Conservation (phyloP, 2,888 invertebrate species). For the Xanthorhoe spadicearia region DNA sequence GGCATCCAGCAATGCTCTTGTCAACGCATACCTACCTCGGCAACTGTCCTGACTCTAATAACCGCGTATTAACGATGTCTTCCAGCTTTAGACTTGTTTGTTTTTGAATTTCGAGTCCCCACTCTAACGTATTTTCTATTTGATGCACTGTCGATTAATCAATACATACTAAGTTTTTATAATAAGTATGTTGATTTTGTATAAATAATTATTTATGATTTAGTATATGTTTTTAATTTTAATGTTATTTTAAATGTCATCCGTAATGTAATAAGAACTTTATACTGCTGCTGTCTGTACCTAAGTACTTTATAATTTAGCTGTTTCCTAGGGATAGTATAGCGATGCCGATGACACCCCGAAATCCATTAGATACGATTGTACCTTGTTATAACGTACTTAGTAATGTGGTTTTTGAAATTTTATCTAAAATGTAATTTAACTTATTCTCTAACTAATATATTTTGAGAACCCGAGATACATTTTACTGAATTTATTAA, state of each 20-base stretch:
- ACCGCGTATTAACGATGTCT: not conserved
- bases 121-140: not conserved
- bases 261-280: not conserved
- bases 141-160: slow-evolving; percentile 5
- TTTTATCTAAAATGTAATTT: slow-evolving; percentile 18
- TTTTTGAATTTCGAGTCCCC: not conserved
- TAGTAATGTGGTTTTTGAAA: slow-evolving; percentile 14
- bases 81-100: slow-evolving; percentile 1
- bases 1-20: not conserved
- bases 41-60: not conserved
- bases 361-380: not conserved
- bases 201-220: slow-evolving; percentile 1
- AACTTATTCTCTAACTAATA: slow-evolving; percentile 14
- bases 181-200: slow-evolving; percentile 2
- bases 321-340: not conserved
- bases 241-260: not conserved
- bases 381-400: slow-evolving; percentile 1
- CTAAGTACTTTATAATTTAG: not conserved
- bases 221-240: slow-evolving; percentile 18
- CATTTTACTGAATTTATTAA: slow-evolving; percentile 22
- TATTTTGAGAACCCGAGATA: slow-evolving; percentile 10
- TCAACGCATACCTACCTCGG: not conserved
- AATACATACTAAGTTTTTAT: slow-evolving; percentile 2
- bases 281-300: slow-evolving; percentile 6
- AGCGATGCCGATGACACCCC: not conserved